Evolutionary conservation across 2,797 vertebrate species (phyloP), one percentile per base, ranked within the genome.

Genomic region (Lateolabrax maculatus): DNA sequence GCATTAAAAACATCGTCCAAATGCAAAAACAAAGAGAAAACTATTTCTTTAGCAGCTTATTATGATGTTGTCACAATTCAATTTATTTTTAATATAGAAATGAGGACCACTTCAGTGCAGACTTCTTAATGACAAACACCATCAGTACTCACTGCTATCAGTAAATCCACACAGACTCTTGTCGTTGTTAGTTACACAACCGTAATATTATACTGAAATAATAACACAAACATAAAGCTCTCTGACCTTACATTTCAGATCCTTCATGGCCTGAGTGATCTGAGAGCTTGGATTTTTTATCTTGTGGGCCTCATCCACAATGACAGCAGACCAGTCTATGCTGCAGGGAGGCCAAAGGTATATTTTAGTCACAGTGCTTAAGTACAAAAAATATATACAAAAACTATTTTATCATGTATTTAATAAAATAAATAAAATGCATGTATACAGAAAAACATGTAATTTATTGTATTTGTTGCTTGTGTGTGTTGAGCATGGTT

Each of bases 301-400:
- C 94, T 97, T 98, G 41, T 99, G 98, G 39, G 94, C 98, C 94
- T 99, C 98, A 53, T 99, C 98, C 56, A 97, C 97, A 89, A 99
- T 94, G 63, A 99, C 90, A 86, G 97, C 98, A 75, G 96, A 96
- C 98, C 98, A 99, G 41, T 96, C 90, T 74, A 97, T 86, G 76
- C 98, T 99, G 89, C 37, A 78, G 37, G 13, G 31, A 72, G 9
- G n/a, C 2, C 27, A 84, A 16, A 57, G 2, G 10, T 31, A 49
- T 49, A 60, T 60, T 72, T 44, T 43, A 51, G 6, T 69, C 0
- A 64, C 9, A 66, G 2, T 55, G 13, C 15, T 25, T 16, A 31
- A 15, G 11, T 25, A 37, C 6, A 74, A 48, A 23, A 34, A 49
- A 9, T 8, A 63, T 1, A 46, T 3, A 48, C 7, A 65, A 29